Evolutionary conservation across 92 coral and sea anemone species (phyloP), one percentile per base, ranked within the genome.

Genomic region (Parazoanthus darwini): DNA sequence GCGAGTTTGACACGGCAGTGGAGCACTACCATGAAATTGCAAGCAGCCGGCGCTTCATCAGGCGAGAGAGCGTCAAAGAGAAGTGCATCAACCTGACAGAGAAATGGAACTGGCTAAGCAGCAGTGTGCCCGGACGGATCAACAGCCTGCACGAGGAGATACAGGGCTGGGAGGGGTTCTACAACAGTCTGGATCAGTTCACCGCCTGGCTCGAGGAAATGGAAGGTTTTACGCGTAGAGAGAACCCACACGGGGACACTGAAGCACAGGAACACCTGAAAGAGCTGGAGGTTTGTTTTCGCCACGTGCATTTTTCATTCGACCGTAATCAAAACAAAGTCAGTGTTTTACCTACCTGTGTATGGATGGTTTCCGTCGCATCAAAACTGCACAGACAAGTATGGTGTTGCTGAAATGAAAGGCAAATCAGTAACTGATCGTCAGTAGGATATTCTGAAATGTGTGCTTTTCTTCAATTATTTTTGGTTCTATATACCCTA

Each of bases 161-260:
- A 15, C 66, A 88, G 20, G 84, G 90, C 82, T 97, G 99, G 99
- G 84, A 77, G 36, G 90, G 89, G 26, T 97, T 95, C 78, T 89
- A 94, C 82, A 82, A 81, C 56, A 92, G 91, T 43, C 77, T 97
- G 58, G 94, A 94, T 50, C 93, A 93, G 87, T 94, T 97, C 82
- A 80, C 90, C 79, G 90, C 94, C 23, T 97, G 99, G 99, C 87
- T 97, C 39, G 94, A 92, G 16, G 97, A 94, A 50, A 96, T 92
- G 94, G 94, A 95, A 80, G 90, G 90, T 44, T 88, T 94, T 56
- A 94, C 97, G 15, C 90, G 88, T 76, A 88, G 85, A 16, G 96
- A 88, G 85, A 97, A 95, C 85, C 96, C 93, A 33, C 95, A 92
- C 18, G 93, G 96, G 44, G 98, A 94, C 77, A 71, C 82, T 38